Conservation (phyloP, 2,797 vertebrate species). For the Novumbra hubbsi region DNA sequence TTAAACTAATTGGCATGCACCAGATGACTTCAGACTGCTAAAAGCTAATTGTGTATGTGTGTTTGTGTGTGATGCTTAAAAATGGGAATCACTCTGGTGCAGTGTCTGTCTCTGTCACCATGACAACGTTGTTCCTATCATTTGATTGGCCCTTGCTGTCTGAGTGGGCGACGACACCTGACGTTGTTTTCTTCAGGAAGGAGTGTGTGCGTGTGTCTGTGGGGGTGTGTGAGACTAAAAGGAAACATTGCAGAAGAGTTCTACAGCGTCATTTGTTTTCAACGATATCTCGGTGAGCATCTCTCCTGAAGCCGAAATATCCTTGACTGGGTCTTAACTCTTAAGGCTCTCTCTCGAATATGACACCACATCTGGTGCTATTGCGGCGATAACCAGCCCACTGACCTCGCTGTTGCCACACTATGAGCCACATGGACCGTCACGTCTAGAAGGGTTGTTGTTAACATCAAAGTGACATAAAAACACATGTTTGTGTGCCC, state of each 20-base stretch:
- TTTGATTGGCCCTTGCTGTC: conserved; percentile 57
- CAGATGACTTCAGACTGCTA: conserved; percentile 51
- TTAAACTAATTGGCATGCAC: conserved; percentile 51
- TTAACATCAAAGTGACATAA: too few relatives aligned
- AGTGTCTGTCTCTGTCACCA: conserved; percentile 71
- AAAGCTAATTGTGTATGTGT: conserved; percentile 39
- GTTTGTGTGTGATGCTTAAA: conserved; percentile 34
- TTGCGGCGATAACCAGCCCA: not conserved
- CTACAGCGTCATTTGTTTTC: conserved; percentile 29
- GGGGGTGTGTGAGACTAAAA: not conserved
- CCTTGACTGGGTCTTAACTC: not conserved
- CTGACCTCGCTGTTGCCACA: not conserved
- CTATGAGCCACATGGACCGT: not conserved
- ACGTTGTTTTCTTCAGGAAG: conserved; percentile 71
- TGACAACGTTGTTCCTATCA: conserved; percentile 67
- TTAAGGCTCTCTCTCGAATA: not conserved
- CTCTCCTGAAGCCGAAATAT: conserved; percentile 6
- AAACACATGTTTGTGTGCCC: conserved; percentile 9
- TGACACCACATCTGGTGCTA: too few relatives aligned
- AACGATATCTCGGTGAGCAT: conserved; percentile 13
- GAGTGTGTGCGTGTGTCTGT: conserved; percentile 14
- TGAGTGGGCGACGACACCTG: conserved; percentile 70
- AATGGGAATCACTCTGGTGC: conserved; percentile 58
- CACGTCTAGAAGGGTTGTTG: too few relatives aligned
- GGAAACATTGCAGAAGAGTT: not conserved